These are phyloP conservation scores for Melanostoma scalare DNA, from an alignment of 2,888 invertebrate species.

Conservation along the genomic window DNA sequence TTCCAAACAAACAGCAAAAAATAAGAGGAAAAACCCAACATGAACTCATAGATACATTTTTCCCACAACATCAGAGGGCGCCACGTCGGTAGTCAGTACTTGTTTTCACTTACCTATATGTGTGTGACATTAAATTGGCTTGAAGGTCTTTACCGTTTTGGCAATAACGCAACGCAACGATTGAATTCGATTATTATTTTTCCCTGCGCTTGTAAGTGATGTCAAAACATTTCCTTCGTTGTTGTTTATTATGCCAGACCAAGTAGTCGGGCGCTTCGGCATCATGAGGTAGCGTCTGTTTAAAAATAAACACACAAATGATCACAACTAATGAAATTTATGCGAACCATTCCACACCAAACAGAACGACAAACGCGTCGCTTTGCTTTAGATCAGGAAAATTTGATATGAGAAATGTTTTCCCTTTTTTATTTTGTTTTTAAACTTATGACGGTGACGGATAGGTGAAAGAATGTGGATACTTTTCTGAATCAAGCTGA, in stretches of 20 bases:
- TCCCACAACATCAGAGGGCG: too few relatives aligned
- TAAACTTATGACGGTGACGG: slow-evolving; percentile 15
- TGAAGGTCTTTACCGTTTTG: slow-evolving; percentile 48
- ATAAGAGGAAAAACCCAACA: too few relatives aligned
- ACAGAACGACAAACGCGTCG: too few relatives aligned
- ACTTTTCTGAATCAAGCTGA: not conserved
- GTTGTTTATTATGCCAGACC: slow-evolving; percentile 52
- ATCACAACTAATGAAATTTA: too few relatives aligned
- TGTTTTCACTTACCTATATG: not conserved
- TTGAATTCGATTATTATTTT: slow-evolving; percentile 30
- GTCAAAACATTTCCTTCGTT: slow-evolving; percentile 64
- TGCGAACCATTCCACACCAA: too few relatives aligned
- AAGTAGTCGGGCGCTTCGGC: slow-evolving; percentile 18
- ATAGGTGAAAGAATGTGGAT: slow-evolving; percentile 25
- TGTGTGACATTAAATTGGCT: slow-evolving; percentile 20
- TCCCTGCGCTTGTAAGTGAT: slow-evolving; percentile 39
- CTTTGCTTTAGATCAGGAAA: not conserved
- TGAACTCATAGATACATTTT: too few relatives aligned
- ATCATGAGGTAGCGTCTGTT: slow-evolving; percentile 6
- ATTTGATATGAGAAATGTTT: slow-evolving; percentile 17
- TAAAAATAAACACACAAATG: slow-evolving; percentile 38
- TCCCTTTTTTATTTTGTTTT: not conserved
- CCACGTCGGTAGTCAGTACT: too few relatives aligned
- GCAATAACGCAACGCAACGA: slow-evolving; percentile 10
- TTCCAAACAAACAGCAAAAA: too few relatives aligned